Percentiles rank a stretch among this genome's conserved stretches.
These are phyloP conservation scores for Melanotaenia maccullochi DNA, from an alignment of 2,797 vertebrate genomes.

Conservation along the genomic window DNA sequence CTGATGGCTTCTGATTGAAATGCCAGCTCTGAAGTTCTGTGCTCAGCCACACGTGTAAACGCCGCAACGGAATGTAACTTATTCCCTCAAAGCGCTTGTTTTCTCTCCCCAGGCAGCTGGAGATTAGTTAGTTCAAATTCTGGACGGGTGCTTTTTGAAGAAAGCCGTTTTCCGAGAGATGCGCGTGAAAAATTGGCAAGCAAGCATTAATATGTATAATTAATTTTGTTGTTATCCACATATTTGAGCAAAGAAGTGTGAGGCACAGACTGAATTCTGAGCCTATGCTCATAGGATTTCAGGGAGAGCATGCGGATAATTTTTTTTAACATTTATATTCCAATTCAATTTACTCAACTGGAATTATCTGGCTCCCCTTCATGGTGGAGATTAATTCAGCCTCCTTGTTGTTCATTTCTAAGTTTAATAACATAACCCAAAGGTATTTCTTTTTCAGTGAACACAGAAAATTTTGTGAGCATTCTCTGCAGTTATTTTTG, in stretches of 20 bases:
- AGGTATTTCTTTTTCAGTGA: slow-evolving; percentile 71
- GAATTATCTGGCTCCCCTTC: slow-evolving; percentile 75
- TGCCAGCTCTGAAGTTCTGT: slow-evolving; percentile 74
- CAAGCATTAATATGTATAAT: slow-evolving; percentile 80
- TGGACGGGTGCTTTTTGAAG: slow-evolving; percentile 69
- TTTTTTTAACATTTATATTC: slow-evolving; percentile 78
- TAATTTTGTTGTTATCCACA: slow-evolving; percentile 81
- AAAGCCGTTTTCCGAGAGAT: slow-evolving; percentile 69
- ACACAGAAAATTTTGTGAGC: slow-evolving; percentile 56
- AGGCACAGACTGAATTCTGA: slow-evolving; percentile 64
- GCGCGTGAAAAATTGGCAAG: slow-evolving; percentile 74
- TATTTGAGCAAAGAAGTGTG: slow-evolving; percentile 74
- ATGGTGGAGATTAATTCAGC: slow-evolving; percentile 76
- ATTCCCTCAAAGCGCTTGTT: slow-evolving; percentile 77
- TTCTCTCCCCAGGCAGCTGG: slow-evolving; percentile 67
- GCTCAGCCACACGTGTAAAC: slow-evolving; percentile 78
- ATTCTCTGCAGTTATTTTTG: slow-evolving; percentile 58
- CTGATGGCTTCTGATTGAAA: slow-evolving; percentile 78
- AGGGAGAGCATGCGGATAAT: slow-evolving; percentile 60
- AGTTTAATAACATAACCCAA: slow-evolving; percentile 79
- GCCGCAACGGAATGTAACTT: slow-evolving; percentile 71
- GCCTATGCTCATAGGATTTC: slow-evolving; percentile 55
- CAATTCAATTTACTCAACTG: slow-evolving; percentile 78
- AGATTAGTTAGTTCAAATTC: slow-evolving; percentile 79
- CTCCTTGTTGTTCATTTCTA: slow-evolving; percentile 78